Evolutionary conservation across 1,140 invertebrate genomes (phyloP).

Genomic region (Galendromus occidentalis): DNA sequence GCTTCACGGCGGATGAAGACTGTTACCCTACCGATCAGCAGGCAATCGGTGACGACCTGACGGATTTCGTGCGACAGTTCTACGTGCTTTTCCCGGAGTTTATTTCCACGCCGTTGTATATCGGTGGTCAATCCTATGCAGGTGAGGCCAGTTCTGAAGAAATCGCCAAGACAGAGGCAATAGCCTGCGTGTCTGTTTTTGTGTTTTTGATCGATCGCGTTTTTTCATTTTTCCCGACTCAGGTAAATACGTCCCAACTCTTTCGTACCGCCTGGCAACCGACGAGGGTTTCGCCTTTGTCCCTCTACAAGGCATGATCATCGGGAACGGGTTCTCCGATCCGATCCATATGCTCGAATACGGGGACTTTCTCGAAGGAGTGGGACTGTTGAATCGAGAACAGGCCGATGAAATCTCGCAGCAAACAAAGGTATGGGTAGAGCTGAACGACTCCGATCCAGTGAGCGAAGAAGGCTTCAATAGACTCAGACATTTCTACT

Average conservation of each 20-base stretch:
- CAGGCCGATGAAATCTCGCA: neutral
- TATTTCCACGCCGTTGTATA: neutral
- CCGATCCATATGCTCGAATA: neutral
- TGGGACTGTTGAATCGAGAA: neutral
- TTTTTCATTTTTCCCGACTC: too few species aligned
- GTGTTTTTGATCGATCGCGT: too few species aligned
- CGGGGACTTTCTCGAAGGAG: neutral
- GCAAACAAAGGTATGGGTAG: neutral
- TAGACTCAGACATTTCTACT: too few species aligned
- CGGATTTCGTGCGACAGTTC: neutral
- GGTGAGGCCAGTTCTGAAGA: neutral
- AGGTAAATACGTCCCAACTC: neutral
- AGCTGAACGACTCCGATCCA: neutral
- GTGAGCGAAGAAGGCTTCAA: too few species aligned
- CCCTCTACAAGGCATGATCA: neutral
- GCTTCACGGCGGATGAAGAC: conserved; percentile 23
- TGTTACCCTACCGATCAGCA: conserved; percentile 24
- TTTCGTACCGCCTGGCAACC: neutral
- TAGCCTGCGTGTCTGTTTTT: neutral
- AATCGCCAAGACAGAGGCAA: neutral
- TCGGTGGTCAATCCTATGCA: neutral
- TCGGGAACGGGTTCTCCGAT: conserved; percentile 4
- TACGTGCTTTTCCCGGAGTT: neutral
- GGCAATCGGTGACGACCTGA: conserved; percentile 24
- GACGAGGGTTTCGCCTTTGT: neutral